A percentile compares a stretch with the other conserved stretches of the same genome.
phyloP scores from a whole-genome alignment of 2,113 vertebrate genomes.

The human region GRCh38 chr7:34370001-34370500 shows the following conservation, averaged over 20 bases:
- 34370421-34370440: slow-evolving; percentile 31
- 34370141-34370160: background rate
- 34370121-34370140: background rate
- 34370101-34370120: slow-evolving; percentile 38
- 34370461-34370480: slow-evolving; percentile 32
- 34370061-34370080: slow-evolving; percentile 19
- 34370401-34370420: slow-evolving; percentile 17
- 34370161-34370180: background rate
- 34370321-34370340: slow-evolving; percentile 51
- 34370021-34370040: background rate
- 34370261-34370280: slow-evolving; percentile 41
- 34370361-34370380: slow-evolving; percentile 64
- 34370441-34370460: slow-evolving; percentile 40
- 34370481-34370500: slow-evolving; percentile 53
- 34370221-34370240: slow-evolving; percentile 16
- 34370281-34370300: slow-evolving; percentile 47
- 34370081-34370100: background rate
- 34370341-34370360: slow-evolving; percentile 59
- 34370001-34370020: background rate
- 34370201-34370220: background rate
- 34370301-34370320: slow-evolving; percentile 12
- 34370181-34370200: background rate
- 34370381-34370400: slow-evolving; percentile 66
- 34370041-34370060: slow-evolving; percentile 10
- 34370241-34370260: background rate